Percentiles rank a stretch among this genome's conserved stretches.
Conservation (phyloP, 2,888 invertebrate genomes). For the Morinoia aosen region DNA sequence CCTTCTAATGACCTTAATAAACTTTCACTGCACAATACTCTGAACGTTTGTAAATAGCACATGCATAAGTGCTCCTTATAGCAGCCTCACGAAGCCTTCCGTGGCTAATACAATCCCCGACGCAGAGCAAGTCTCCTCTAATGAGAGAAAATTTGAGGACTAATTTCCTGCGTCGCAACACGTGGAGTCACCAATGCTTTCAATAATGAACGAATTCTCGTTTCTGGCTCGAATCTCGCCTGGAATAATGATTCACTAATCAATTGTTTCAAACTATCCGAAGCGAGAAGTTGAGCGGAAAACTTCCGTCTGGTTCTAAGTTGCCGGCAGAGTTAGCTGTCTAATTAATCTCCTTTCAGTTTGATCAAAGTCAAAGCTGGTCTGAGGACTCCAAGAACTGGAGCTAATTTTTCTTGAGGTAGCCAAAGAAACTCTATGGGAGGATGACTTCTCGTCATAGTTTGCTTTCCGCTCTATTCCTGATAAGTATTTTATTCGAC, state of each 20-base stretch:
- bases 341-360: conserved; percentile 17
- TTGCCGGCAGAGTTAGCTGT: not conserved
- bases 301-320: not conserved
- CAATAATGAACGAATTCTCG: not conserved
- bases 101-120: not conserved
- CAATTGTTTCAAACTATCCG: conserved; percentile 3
- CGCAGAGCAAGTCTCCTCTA: not conserved
- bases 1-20: too few relatives aligned
- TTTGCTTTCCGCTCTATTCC: not conserved
- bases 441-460: not conserved
- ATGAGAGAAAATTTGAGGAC: not conserved
- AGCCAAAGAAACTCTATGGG: not conserved
- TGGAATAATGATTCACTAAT: not conserved
- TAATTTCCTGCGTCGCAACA: not conserved
- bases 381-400: not conserved
- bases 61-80: too few relatives aligned
- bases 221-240: not conserved
- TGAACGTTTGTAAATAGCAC: too few relatives aligned
- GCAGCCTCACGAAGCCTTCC: not conserved
- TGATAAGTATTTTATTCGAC: not conserved
- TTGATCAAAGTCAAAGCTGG: not conserved
- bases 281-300: not conserved
- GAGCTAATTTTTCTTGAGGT: not conserved
- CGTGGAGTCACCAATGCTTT: not conserved
- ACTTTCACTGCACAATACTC: too few relatives aligned